Percentiles rank a stretch among this genome's conserved stretches.
phyloP scores from a whole-genome alignment of 2,113 vertebrate species.

The Sturnus vulgaris region DNA sequence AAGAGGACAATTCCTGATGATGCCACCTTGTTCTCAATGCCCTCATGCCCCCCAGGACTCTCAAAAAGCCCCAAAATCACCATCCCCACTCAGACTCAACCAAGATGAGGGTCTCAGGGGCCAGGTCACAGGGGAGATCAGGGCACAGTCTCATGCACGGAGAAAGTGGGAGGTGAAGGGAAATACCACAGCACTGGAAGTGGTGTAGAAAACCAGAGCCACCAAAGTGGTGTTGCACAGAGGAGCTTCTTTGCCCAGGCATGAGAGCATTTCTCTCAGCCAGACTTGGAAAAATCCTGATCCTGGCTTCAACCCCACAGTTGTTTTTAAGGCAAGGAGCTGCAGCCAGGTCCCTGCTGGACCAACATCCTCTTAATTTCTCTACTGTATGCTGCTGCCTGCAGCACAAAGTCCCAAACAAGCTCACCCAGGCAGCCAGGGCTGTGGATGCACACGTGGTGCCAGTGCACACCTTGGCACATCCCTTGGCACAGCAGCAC shows the following conservation, averaged over 20 bases:
- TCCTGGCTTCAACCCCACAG: background rate
- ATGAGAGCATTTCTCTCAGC: background rate
- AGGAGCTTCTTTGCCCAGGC: background rate
- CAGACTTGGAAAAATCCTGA: background rate
- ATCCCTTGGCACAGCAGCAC: background rate
- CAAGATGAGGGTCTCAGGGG: background rate
- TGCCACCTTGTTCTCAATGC: background rate
- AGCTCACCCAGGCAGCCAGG: background rate
- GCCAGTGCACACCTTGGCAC: background rate
- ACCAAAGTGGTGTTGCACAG: background rate
- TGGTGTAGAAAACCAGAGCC: background rate
- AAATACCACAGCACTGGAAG: background rate
- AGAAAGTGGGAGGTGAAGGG: background rate
- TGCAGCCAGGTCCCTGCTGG: background rate
- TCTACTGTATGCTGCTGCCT: background rate
- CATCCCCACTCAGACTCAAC: background rate
- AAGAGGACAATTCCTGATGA: background rate
- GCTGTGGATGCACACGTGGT: background rate
- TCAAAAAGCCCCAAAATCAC: background rate
- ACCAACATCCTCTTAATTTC: background rate
- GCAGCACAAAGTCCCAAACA: background rate
- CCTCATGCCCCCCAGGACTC: rapidly evolving
- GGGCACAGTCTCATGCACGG: background rate
- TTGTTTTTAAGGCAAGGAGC: rapidly evolving
- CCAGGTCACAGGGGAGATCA: rapidly evolving